These are phyloP conservation scores for Sycophila texana DNA, from an alignment of 2,888 invertebrate species.

Conservation along the genomic window DNA sequence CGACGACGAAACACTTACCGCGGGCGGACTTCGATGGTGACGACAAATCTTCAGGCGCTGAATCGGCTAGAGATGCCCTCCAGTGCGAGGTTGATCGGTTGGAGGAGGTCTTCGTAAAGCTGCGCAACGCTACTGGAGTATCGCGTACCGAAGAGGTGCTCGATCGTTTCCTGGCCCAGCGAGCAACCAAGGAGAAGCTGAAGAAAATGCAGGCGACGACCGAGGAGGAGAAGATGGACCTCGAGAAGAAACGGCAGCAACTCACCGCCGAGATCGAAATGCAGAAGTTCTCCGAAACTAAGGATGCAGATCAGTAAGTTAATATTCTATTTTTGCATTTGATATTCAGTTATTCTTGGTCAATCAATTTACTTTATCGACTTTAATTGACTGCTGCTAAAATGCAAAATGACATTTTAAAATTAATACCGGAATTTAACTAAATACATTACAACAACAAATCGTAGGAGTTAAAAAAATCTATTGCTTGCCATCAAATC, in stretches of 20 bases:
- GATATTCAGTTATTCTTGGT: background rate
- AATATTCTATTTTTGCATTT: background rate
- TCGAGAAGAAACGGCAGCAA: constrained; percentile 82
- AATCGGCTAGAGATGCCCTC: constrained; percentile 61
- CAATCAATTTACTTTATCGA: background rate
- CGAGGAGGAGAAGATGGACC: constrained; percentile 84
- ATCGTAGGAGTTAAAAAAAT: no score
- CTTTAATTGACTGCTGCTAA: background rate
- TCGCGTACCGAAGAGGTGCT: constrained; percentile 86
- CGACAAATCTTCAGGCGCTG: constrained; percentile 61
- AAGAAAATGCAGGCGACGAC: constrained; percentile 83
- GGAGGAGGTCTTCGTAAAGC: constrained; percentile 83
- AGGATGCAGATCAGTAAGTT: constrained; percentile 87
- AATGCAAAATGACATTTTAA: background rate
- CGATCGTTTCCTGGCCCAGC: constrained; percentile 84
- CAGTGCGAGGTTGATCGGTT: constrained; percentile 73
- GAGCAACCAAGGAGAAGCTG: constrained; percentile 84
- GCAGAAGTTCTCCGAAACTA: constrained; percentile 87
- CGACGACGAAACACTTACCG: constrained; percentile 76
- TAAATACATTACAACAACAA: no score
- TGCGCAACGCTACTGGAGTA: constrained; percentile 87
- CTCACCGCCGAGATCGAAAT: constrained; percentile 84
- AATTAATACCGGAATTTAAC: no score
- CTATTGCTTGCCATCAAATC: no score
- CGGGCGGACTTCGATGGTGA: constrained; percentile 70